Base-by-base conservation (phyloP, 2,797 vertebrate species). In the Arrhamphus sclerolepis region DNA sequence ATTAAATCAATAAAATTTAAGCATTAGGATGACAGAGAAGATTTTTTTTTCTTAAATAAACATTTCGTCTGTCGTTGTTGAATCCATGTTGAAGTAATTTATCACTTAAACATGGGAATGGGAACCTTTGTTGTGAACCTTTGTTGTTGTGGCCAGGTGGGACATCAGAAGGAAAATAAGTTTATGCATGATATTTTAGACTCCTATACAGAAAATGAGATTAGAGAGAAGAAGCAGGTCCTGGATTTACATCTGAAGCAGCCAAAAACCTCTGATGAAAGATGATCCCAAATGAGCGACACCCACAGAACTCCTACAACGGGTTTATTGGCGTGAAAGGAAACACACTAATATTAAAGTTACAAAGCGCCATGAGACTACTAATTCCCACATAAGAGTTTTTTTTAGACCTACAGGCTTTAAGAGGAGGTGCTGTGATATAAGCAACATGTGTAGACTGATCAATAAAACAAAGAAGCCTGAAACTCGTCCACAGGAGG, bases 141-240 rank as follows among this genome's bases (percentile, higher is more conserved):
- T n/a, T n/a, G n/a, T n/a, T n/a, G n/a, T n/a, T 6, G 14, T 29
- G 62, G 49, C 62, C 70, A 57, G 55, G 68, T 75, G 72, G 77
- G 63, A 75, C 59, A 40, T 56, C 48, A 11, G 39, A 60, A 52
- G 50, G 29, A 71, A 76, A 76, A 70, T 71, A 57, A 56, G 46
- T 34, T 79, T 56, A 62, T 55, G 49, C 71, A 28, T 62, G 70
- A 81, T 78, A 72, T 71, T 57, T 50, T 59, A 69, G 74, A 64
- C 51, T 58, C 50, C 47, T 58, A 42, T 51, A 20, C 46, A 42
- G 57, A 44, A 80, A 78, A 78, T 50, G 0, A 70, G 63, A 83
- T 80, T 81, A 72, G 56, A 44, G 52, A 55, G 59, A 58, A 48
- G 52, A 68, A 56, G 52, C 14, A 56, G 51, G 18, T 70, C 58